phyloP scores from a whole-genome alignment of 2,113 vertebrate genomes.

The Sapajus apella region DNA sequence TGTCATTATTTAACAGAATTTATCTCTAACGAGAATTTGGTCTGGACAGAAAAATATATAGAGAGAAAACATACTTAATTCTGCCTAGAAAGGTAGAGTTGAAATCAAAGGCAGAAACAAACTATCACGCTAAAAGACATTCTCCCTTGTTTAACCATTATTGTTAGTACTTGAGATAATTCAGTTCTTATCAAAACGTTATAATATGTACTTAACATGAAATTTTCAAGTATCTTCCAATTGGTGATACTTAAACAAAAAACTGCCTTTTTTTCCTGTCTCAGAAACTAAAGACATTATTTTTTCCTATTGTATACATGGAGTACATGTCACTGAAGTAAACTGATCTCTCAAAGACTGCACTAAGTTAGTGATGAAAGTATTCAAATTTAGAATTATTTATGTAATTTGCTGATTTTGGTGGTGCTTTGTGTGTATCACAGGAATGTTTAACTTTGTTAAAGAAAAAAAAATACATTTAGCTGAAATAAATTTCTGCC shows the following conservation, averaged over 20 bases:
- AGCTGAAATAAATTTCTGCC: slow-evolving; percentile 23
- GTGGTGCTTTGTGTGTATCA: not conserved
- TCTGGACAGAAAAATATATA: slow-evolving; percentile 28
- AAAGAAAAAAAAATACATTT: not conserved
- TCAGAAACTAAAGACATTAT: slow-evolving; percentile 14
- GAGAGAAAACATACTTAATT: slow-evolving; percentile 48
- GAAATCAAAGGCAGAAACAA: slow-evolving; percentile 35
- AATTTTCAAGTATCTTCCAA: slow-evolving; percentile 7
- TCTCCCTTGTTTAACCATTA: slow-evolving; percentile 22
- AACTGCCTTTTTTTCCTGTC: not conserved
- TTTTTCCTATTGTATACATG: not conserved
- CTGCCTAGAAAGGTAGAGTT: not conserved
- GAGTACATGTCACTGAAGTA: not conserved
- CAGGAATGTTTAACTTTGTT: slow-evolving; percentile 20
- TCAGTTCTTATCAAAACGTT: slow-evolving; percentile 11
- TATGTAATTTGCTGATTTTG: not conserved
- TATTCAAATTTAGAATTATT: slow-evolving; percentile 27
- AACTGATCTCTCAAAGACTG: slow-evolving; percentile 28
- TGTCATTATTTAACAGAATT: slow-evolving; percentile 32
- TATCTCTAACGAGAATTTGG: slow-evolving; percentile 45
- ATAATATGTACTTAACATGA: not conserved
- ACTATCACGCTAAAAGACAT: not conserved
- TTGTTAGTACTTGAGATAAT: not conserved
- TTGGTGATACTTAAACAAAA: not conserved
- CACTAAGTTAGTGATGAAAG: slow-evolving; percentile 14